Evolutionary conservation across 2,888 invertebrate species (phyloP).

Genomic region (Cephonodes hylas): DNA sequence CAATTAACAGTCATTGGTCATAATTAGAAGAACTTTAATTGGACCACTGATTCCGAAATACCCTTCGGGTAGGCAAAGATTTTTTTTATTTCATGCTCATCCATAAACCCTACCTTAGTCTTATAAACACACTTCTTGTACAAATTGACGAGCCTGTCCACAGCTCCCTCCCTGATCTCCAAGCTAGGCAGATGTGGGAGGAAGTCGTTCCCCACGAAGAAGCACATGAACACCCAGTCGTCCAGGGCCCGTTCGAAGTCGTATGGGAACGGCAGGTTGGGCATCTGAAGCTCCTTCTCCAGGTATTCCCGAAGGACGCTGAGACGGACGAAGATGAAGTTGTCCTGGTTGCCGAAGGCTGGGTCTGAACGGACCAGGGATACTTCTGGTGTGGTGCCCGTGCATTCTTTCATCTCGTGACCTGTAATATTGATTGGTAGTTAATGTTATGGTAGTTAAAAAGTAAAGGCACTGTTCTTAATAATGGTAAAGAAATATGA

Average conservation of each 20-base stretch:
- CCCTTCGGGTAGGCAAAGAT: no score
- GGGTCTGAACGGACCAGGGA: constrained; percentile 82
- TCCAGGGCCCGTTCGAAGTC: constrained; percentile 97
- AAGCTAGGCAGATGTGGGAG: constrained; percentile 98
- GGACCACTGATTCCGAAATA: no score
- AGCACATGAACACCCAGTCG: constrained; percentile 99
- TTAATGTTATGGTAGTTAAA: no score
- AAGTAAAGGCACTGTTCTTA: no score
- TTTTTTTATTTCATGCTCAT: background rate
- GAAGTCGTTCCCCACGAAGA: constrained; percentile 99
- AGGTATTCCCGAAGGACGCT: constrained; percentile 96
- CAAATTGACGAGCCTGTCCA: constrained; percentile 94
- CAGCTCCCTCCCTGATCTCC: constrained; percentile 98
- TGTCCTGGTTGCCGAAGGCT: constrained; percentile 87
- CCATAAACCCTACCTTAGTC: constrained; percentile 85
- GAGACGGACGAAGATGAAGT: constrained; percentile 96
- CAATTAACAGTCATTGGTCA: no score
- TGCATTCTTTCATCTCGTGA: constrained; percentile 97
- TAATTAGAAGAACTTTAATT: no score
- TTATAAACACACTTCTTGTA: constrained; percentile 97
- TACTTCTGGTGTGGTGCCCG: constrained; percentile 85
- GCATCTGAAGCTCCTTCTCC: constrained; percentile 93
- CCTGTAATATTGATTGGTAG: constrained; percentile 82
- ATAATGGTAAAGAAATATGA: no score
- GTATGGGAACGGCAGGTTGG: constrained; percentile 94